A percentile compares a stretch with the other conserved stretches of the same genome.
Conservation (phyloP, 2,888 invertebrate genomes). For the Drosophila neonasuta region DNA sequence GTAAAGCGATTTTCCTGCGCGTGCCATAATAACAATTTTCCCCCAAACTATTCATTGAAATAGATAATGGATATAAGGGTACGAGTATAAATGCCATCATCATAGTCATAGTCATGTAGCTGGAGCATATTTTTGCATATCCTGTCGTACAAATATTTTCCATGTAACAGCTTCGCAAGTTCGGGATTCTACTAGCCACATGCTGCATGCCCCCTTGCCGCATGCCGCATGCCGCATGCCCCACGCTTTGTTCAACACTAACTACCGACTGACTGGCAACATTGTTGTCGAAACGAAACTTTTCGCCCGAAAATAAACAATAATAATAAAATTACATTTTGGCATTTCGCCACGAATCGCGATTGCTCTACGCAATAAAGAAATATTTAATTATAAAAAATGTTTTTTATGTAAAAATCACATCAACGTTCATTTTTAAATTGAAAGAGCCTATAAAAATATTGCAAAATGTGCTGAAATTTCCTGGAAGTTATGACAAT, state of each 20-base stretch:
- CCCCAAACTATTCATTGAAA: slow-evolving; percentile 55
- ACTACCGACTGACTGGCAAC: slow-evolving; percentile 49
- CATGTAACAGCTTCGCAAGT: slow-evolving; percentile 64
- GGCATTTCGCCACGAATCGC: slow-evolving; percentile 15
- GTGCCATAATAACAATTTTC: slow-evolving; percentile 63
- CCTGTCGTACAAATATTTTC: slow-evolving; percentile 72
- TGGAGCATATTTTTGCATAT: slow-evolving; percentile 65
- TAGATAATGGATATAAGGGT: slow-evolving; percentile 19
- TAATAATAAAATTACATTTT: slow-evolving; percentile 40
- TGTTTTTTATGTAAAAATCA: no score
- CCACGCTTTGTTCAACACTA: slow-evolving; percentile 15
- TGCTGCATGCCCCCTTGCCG: slow-evolving; percentile 31
- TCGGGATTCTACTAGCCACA: slow-evolving; percentile 37
- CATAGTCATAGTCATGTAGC: slow-evolving; percentile 41
- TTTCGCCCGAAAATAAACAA: slow-evolving; percentile 60
- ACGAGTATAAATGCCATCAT: slow-evolving; percentile 38
- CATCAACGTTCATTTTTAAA: no score
- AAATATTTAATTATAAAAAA: no score
- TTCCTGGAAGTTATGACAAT: no score
- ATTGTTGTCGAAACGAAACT: slow-evolving; percentile 59
- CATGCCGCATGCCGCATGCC: slow-evolving; percentile 7
- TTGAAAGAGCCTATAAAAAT: no score
- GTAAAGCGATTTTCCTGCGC: slow-evolving; percentile 57
- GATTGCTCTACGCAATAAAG: slow-evolving; percentile 21
- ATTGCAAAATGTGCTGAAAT: no score